Evolutionary conservation across 2,888 invertebrate species (phyloP), one percentile per base, ranked within the genome.

Genomic region (Drosophila siamana): DNA sequence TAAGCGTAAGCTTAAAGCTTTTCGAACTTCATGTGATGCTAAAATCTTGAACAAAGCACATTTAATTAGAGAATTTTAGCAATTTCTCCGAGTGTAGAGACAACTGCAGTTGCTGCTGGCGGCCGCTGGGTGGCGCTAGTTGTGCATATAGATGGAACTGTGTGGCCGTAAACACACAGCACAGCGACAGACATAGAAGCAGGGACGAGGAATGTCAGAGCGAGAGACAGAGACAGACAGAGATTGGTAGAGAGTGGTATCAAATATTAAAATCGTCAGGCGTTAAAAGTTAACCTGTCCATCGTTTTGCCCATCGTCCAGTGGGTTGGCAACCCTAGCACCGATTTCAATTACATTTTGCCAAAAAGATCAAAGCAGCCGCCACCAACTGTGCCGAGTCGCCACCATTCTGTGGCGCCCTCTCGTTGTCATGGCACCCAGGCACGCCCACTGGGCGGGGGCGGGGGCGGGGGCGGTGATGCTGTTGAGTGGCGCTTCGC

Each of bases 231-330:
- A 46, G 15, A 16, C 11, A 19, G 19, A 1, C 1, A 15, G 9
- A 50, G 13, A 7, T n/a, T n/a, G n/a, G n/a, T n/a, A n/a, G 33
- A 48, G n/a, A 50, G 15, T 1, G 15, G 11, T 15, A 57, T 57
- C 7, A 57, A 57, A 50, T 57, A 57, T 28, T 57, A 48, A 50
- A 57, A 38, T 26, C 6, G 36, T n/a, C 46, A 3, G 46, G 3
- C 15, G 4, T 15, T 24, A 33, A 46, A 33, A 56, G 15, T 46
- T 56, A 33, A 44, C 15, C 33, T 8, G 43, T 55, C 47, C n/a
- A 16, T n/a, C n/a, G n/a, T n/a, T 19, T 4, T 16, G 6, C 2
- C 3, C 16, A 7, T 4, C 16, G 33, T 1, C n/a, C 13, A n/a
- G 8, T 13, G 8, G 22, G 30, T n/a, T 50, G 36, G 33, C 36